phyloP scores from a whole-genome alignment of 2,797 vertebrate genomes.

The Lemur catta region DNA sequence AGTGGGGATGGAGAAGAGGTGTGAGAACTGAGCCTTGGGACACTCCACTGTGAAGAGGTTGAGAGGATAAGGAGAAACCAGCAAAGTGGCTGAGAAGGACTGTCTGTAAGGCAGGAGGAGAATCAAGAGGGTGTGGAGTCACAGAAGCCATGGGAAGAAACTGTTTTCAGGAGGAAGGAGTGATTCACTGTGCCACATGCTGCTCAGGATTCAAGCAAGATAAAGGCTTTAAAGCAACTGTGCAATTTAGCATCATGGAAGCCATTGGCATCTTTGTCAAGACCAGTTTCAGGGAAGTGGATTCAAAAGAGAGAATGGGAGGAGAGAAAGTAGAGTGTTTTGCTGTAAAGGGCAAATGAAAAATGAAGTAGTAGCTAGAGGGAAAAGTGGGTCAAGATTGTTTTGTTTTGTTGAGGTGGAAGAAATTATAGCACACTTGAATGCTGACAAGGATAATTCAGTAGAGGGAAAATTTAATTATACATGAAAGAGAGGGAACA shows the following conservation, averaged over 20 bases:
- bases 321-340: neutral
- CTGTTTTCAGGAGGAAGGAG: neutral
- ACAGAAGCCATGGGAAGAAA: neutral
- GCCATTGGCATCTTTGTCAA: neutral
- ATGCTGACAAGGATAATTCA: neutral
- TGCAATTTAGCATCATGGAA: neutral
- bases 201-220: neutral
- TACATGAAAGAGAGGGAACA: slow-evolving; percentile 8
- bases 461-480: slow-evolving; percentile 22
- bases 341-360: neutral
- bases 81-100: neutral
- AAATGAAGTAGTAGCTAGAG: neutral
- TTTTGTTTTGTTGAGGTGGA: slow-evolving; percentile 16
- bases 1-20: neutral
- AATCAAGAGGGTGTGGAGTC: neutral
- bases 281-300: neutral
- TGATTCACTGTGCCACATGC: neutral
- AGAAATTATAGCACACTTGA: neutral
- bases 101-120: neutral
- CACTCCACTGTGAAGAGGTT: neutral
- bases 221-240: neutral
- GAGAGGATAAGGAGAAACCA: neutral
- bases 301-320: neutral
- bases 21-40: neutral
- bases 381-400: slow-evolving; percentile 32